Evolutionary conservation across 1,140 invertebrate species (phyloP).

Genomic region (Meloidogyne chitwoodi): DNA sequence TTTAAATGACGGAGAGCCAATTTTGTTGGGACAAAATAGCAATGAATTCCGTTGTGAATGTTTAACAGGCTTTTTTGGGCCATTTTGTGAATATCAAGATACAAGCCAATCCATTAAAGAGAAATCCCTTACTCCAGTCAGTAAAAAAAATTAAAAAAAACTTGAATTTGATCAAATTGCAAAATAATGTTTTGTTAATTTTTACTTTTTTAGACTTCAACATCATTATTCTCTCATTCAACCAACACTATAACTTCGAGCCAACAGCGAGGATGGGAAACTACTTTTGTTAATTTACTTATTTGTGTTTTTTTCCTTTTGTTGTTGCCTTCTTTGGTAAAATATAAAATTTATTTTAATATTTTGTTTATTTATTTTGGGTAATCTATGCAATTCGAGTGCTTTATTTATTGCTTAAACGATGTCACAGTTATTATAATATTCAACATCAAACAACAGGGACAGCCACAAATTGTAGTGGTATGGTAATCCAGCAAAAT

Average conservation of each 20-base stretch:
- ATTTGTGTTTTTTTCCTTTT: constrained; percentile 14
- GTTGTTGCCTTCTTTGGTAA: constrained; percentile 8
- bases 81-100: constrained; percentile 8
- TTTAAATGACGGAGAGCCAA: constrained; percentile 5
- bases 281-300: constrained; percentile 7
- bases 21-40: not conserved
- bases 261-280: not conserved
- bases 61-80: not conserved
- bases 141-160: not conserved
- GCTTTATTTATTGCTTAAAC: constrained; percentile 17
- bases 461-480: not conserved
- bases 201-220: not conserved
- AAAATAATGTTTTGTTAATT: too few relatives aligned
- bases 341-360: not conserved
- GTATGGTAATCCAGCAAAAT: not conserved
- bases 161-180: too few relatives aligned
- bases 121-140: not conserved
- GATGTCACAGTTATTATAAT: constrained; percentile 7
- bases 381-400: constrained; percentile 12
- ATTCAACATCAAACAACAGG: not conserved
- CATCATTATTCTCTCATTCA: not conserved
- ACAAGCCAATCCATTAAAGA: not conserved
- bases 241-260: not conserved
- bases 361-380: not conserved
- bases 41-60: constrained; percentile 11